phyloP scores from a whole-genome alignment of 2,888 invertebrate species.

The Lathronympha strigana region DNA sequence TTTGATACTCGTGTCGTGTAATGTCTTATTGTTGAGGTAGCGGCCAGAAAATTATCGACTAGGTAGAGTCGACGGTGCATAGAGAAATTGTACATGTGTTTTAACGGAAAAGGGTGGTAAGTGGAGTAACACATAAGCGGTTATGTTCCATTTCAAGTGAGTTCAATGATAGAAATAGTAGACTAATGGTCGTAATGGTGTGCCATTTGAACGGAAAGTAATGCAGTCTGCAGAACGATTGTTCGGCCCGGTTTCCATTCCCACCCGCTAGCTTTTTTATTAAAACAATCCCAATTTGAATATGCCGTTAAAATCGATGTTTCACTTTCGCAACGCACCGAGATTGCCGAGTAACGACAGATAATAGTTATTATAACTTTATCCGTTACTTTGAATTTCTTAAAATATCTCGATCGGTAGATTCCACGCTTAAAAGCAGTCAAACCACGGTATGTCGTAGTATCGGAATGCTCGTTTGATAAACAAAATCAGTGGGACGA shows the following conservation, averaged over 20 bases:
- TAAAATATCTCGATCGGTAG: slow-evolving; percentile 32
- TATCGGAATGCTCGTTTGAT: slow-evolving; percentile 44
- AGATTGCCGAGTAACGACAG: slow-evolving; percentile 35
- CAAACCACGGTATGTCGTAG: slow-evolving; percentile 33
- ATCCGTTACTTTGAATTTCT: slow-evolving; percentile 29
- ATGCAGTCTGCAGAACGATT: slow-evolving; percentile 59
- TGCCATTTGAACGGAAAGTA: slow-evolving; percentile 62
- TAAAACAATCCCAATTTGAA: slow-evolving; percentile 44
- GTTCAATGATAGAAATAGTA: slow-evolving; percentile 44
- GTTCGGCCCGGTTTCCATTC: slow-evolving; percentile 66
- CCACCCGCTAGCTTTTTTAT: slow-evolving; percentile 56
- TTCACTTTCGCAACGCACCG: slow-evolving; percentile 55
- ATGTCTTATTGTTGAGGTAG: slow-evolving; percentile 29
- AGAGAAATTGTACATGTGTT: slow-evolving; percentile 43
- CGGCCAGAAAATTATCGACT: slow-evolving; percentile 44
- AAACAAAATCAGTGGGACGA: slow-evolving; percentile 45
- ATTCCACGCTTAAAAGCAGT: slow-evolving; percentile 36
- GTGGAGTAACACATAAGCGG: background rate
- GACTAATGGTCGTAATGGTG: slow-evolving; percentile 57
- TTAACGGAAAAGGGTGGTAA: slow-evolving; percentile 3
- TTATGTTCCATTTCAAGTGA: slow-evolving; percentile 12
- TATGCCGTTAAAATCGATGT: slow-evolving; percentile 48
- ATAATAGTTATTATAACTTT: slow-evolving; percentile 26
- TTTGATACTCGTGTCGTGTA: slow-evolving; percentile 25
- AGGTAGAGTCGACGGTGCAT: slow-evolving; percentile 41